Evolutionary conservation across 2,888 invertebrate genomes (phyloP).

Genomic region (Mylabris sibirica): DNA sequence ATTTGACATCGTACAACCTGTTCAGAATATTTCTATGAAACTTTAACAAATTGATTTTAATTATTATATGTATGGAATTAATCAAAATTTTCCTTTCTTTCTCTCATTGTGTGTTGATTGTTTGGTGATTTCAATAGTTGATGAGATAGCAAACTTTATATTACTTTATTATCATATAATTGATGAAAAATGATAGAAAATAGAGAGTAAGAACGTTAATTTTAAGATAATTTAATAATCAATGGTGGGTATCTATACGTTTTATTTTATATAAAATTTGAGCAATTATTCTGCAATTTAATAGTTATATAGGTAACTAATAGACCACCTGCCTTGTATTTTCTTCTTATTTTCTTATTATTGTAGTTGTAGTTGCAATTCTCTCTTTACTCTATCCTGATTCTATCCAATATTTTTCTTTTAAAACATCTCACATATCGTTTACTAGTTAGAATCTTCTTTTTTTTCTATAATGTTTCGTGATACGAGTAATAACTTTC

Average conservation of each 20-base stretch:
- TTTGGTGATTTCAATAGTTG: not conserved
- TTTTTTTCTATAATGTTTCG: not conserved
- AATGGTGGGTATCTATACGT: not conserved
- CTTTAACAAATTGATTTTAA: not conserved
- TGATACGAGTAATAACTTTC: not conserved
- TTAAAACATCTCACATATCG: not conserved
- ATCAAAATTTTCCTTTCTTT: not conserved
- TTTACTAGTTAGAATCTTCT: not conserved
- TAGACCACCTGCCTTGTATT: slow-evolving; percentile 8
- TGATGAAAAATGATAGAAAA: not conserved
- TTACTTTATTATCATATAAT: not conserved
- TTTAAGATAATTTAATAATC: not conserved
- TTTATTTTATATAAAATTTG: slow-evolving; percentile 6
- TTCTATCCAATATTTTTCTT: not conserved
- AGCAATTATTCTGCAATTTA: not conserved
- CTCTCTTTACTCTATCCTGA: not conserved
- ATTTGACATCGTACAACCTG: not conserved
- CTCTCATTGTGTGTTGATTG: not conserved
- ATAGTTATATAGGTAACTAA: not conserved
- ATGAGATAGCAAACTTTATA: not conserved
- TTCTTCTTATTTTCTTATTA: not conserved
- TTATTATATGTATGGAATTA: not conserved
- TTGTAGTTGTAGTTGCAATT: not conserved
- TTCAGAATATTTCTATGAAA: not conserved
- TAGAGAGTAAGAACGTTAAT: not conserved